Percentiles rank a stretch among this genome's conserved stretches.
Conservation (phyloP, 1,140 invertebrate species). For the Leucophenga varia region DNA sequence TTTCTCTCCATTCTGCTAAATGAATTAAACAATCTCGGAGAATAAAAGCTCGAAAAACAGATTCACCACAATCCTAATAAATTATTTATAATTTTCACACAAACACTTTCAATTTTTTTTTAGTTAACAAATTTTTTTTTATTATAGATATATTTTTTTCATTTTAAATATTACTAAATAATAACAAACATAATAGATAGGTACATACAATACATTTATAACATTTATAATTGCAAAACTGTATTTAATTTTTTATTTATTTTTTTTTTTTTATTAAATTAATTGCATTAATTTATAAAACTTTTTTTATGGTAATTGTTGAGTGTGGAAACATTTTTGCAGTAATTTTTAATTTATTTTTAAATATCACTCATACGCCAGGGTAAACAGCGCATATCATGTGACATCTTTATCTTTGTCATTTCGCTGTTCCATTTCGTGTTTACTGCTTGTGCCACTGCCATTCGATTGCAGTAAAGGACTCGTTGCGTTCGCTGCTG, state of each 20-base stretch:
- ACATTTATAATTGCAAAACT: too few species aligned
- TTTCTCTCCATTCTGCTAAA: too few species aligned
- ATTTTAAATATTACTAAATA: too few species aligned
- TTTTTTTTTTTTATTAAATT: background rate
- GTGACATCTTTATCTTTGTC: constrained; percentile 7
- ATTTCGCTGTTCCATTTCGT: constrained; percentile 14
- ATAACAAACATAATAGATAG: too few species aligned
- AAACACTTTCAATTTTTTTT: too few species aligned
- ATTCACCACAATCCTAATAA: too few species aligned
- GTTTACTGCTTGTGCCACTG: constrained; percentile 24
- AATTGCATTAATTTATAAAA: background rate
- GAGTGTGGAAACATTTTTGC: constrained; percentile 1
- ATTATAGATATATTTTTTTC: too few species aligned
- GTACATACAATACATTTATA: constrained; percentile 7
- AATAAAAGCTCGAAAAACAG: too few species aligned
- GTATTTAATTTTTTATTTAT: background rate
- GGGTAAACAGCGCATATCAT: constrained; percentile 13
- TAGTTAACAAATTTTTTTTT: too few species aligned
- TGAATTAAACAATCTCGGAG: too few species aligned
- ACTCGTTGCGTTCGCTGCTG: constrained; percentile 15
- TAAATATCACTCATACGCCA: constrained; percentile 49
- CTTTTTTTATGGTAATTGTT: too few species aligned
- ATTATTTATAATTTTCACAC: too few species aligned
- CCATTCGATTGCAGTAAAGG: constrained; percentile 38
- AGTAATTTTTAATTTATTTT: constrained; percentile 20